A percentile compares a stretch with the other conserved stretches of the same genome.
These are phyloP conservation scores for Eulacestoma nigropectus DNA, from an alignment of 2,113 vertebrate species.

Conservation along the genomic window DNA sequence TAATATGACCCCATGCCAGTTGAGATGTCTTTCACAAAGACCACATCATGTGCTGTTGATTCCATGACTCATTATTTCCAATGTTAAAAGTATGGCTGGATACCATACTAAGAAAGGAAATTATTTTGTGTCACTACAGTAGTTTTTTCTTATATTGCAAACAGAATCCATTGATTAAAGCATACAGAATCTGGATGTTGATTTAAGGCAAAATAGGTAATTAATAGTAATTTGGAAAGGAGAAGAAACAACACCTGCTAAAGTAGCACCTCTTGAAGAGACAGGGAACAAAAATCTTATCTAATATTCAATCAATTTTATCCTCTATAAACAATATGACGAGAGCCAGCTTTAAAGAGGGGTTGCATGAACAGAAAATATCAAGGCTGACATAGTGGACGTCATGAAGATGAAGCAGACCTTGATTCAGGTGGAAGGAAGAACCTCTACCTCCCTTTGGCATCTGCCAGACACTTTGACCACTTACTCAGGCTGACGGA, in stretches of 20 bases:
- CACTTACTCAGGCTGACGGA: background rate
- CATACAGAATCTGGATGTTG: background rate
- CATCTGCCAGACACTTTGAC: background rate
- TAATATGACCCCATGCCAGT: background rate
- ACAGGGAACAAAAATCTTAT: background rate
- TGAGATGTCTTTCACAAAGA: conserved; percentile 1
- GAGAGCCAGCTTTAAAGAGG: background rate
- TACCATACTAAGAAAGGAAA: background rate
- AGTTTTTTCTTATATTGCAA: background rate
- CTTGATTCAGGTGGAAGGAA: background rate
- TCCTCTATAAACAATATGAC: background rate
- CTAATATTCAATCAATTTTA: background rate
- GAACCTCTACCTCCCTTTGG: background rate
- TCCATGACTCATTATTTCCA: conserved; percentile 26
- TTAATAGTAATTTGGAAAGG: background rate
- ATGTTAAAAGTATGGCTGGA: background rate
- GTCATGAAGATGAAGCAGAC: background rate
- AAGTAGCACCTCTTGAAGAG: background rate
- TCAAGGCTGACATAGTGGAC: background rate
- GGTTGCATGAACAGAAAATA: background rate
- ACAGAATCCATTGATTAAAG: background rate
- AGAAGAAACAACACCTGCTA: background rate
- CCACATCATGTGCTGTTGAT: background rate
- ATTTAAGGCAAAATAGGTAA: background rate
- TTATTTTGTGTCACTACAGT: background rate